Conservation (phyloP, 2,797 vertebrate genomes). For the Sebastes miniatus region DNA sequence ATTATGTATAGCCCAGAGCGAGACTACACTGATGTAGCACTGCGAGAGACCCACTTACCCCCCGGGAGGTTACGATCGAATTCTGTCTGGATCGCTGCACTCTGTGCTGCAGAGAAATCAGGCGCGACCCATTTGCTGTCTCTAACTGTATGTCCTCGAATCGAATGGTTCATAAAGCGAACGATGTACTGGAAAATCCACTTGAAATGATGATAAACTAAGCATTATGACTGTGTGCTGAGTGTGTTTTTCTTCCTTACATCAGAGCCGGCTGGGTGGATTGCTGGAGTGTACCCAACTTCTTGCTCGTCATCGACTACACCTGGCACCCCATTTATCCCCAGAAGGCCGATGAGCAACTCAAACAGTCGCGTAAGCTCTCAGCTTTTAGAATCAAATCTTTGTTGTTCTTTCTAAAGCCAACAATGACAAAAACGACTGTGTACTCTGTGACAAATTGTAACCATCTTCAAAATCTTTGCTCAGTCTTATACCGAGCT, state of each 20-base stretch:
- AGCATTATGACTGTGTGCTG: neutral
- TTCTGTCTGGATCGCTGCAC: slow-evolving; percentile 24
- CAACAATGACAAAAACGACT: neutral
- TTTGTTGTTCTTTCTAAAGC: neutral
- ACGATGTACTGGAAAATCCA: slow-evolving; percentile 55
- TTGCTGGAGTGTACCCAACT: slow-evolving; percentile 97
- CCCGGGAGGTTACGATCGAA: slow-evolving; percentile 35
- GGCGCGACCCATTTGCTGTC: slow-evolving; percentile 40
- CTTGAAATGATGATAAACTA: slow-evolving; percentile 45
- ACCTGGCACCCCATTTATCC: slow-evolving; percentile 99
- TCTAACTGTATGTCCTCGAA: slow-evolving; percentile 33
- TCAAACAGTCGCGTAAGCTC: slow-evolving; percentile 93
- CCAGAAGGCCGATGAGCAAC: slow-evolving; percentile 95
- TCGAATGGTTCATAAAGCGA: slow-evolving; percentile 53
- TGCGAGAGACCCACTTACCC: slow-evolving; percentile 18
- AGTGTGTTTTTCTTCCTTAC: neutral
- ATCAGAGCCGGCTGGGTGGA: slow-evolving; percentile 95
- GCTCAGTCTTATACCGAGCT: neutral
- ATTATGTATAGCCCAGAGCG: slow-evolving; percentile 18
- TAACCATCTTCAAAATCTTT: neutral
- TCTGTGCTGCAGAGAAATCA: slow-evolving; percentile 37
- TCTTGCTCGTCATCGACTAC: slow-evolving; percentile 95
- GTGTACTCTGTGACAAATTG: neutral
- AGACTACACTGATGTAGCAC: slow-evolving; percentile 9
- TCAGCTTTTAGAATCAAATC: neutral